Percentiles rank a stretch among this genome's conserved stretches.
These are phyloP conservation scores for Lepeophtheirus salmonis DNA, from an alignment of 1,140 invertebrate genomes.

Conservation along the genomic window DNA sequence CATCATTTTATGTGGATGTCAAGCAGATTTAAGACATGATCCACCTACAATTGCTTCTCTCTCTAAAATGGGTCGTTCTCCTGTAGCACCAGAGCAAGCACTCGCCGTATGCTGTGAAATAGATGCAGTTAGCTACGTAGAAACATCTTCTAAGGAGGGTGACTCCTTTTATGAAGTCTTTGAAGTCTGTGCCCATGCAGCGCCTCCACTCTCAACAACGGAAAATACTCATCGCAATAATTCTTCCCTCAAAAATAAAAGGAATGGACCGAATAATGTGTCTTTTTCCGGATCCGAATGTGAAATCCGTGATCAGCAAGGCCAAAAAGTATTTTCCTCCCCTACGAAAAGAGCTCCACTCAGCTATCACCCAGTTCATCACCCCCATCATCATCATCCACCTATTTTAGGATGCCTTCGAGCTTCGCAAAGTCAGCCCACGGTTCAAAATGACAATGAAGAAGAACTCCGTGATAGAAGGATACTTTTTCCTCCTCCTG, in stretches of 20 bases:
- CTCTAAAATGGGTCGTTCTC: conserved; percentile 1
- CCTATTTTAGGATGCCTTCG: neutral
- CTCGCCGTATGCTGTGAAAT: conserved; percentile 14
- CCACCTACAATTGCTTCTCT: conserved; percentile 2
- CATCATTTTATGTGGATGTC: conserved; percentile 13
- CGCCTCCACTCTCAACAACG: neutral
- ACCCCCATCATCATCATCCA: neutral
- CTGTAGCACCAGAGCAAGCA: conserved; percentile 10
- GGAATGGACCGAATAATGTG: neutral
- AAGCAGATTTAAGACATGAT: conserved; percentile 13
- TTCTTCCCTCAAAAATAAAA: neutral
- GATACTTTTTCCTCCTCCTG: neutral
- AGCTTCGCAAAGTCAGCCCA: neutral
- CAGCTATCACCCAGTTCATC: neutral
- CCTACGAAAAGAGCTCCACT: neutral
- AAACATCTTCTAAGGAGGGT: conserved; percentile 15
- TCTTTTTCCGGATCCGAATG: neutral
- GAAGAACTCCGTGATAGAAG: neutral
- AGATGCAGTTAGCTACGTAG: conserved; percentile 11
- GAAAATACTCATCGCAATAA: neutral
- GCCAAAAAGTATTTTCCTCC: neutral
- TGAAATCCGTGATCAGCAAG: neutral
- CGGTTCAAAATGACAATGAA: neutral
- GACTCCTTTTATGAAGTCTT: conserved; percentile 1
- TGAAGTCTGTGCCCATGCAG: conserved; percentile 10